Percentiles rank a stretch among this genome's conserved stretches.
Conservation (phyloP, 2,888 invertebrate species). For the Orgyia antiqua region DNA sequence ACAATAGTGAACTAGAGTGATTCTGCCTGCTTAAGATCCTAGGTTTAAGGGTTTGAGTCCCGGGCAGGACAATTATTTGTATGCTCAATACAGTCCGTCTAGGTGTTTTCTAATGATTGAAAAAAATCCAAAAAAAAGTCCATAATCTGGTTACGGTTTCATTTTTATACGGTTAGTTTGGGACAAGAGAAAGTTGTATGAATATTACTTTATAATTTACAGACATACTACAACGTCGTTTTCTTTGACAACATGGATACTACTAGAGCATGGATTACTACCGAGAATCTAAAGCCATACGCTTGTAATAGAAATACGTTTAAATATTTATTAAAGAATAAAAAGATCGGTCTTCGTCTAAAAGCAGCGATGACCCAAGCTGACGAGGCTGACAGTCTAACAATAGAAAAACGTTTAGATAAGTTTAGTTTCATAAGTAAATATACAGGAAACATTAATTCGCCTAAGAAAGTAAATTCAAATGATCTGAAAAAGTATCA, state of each 20-base stretch:
- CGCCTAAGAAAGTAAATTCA: conserved; percentile 48
- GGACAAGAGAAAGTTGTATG: too few species aligned
- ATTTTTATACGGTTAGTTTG: too few species aligned
- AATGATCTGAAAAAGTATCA: conserved; percentile 39
- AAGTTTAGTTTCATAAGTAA: conserved; percentile 66
- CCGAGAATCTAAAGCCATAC: conserved; percentile 53
- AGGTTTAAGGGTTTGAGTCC: too few species aligned
- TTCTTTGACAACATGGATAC: conserved; percentile 67
- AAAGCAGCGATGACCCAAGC: conserved; percentile 52
- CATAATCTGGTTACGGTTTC: too few species aligned
- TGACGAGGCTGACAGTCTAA: conserved; percentile 50
- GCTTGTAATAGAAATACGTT: conserved; percentile 30
- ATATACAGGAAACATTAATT: conserved; percentile 54
- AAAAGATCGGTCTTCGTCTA: conserved; percentile 45
- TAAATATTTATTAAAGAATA: conserved; percentile 25
- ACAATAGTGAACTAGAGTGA: too few species aligned
- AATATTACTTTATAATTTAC: too few species aligned
- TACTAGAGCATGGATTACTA: conserved; percentile 66
- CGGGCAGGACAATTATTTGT: too few species aligned
- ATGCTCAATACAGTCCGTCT: too few species aligned
- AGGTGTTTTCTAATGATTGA: too few species aligned
- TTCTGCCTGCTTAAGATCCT: too few species aligned
- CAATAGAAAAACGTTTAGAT: conserved; percentile 45
- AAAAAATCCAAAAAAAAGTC: too few species aligned
- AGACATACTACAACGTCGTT: conserved; percentile 76